Evolutionary conservation across 2,113 vertebrate genomes (phyloP).

Genomic region (Megaleporinus macrocephalus): DNA sequence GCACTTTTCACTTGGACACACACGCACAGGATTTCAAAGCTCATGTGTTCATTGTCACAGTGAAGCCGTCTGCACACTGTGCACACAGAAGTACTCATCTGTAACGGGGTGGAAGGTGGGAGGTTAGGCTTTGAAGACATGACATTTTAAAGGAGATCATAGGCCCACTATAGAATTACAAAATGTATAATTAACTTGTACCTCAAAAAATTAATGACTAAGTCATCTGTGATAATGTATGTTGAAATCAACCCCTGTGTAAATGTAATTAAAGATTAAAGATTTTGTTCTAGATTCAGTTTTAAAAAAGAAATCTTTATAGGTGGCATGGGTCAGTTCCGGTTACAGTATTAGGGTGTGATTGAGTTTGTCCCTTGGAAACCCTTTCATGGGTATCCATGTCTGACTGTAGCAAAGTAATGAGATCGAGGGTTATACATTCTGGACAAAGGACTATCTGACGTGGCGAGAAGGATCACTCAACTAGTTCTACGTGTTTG

Average conservation of each 20-base stretch:
- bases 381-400: constrained; percentile 33
- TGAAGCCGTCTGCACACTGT: neutral
- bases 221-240: no score
- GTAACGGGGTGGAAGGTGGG: neutral
- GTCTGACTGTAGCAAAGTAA: constrained; percentile 38
- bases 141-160: neutral
- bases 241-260: no score
- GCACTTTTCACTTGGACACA: no score
- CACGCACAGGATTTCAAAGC: neutral
- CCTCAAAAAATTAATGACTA: no score
- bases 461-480: no score
- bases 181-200: no score
- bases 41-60: neutral
- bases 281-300: no score
- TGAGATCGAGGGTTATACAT: constrained; percentile 27
- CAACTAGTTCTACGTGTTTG: no score
- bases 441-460: neutral
- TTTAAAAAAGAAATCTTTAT: no score
- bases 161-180: neutral
- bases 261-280: no score
- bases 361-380: constrained; percentile 25
- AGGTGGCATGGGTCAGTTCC: no score
- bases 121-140: neutral
- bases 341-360: constrained; percentile 44
- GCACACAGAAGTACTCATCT: neutral